Base-by-base conservation (phyloP, 2,797 vertebrate species). In the Coregonus sp. region DNA sequence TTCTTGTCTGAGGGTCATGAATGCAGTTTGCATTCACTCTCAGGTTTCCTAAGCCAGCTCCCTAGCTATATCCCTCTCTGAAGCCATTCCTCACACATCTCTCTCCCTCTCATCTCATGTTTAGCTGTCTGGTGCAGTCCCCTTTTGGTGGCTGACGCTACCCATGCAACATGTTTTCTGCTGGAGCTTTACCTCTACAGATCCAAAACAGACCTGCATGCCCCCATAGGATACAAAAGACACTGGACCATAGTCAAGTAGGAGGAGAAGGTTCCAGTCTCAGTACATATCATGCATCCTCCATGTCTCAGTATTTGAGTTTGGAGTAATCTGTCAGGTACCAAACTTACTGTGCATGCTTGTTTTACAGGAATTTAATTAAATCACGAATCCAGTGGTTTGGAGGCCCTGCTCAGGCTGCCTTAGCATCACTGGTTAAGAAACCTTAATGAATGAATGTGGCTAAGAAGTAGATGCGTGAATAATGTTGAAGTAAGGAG, bases 1-100 rank as follows among this genome's bases (percentile, higher is more conserved):
- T 93, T 93, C 89, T 93, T 89, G 81, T 91, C 78, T 54, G 68
- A 75, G 85, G 70, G 82, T 88, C 80, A 87, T 86, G 75, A 79
- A 74, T 59, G 80, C 85, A 68, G 78, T 78, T 72, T 73, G 33
- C 69, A 66, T 3, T 33, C 1, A 76, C 50, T 85, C 85, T 90
- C 79, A n/a, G 69, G 79, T 93, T 92, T 89, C 91, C 69, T 11
- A 50, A 72, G 59, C 68, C 70, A 40, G 47, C 56, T 47, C 79
- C 68, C 52, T 69, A 63, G 78, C 61, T n/a, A 25, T 25, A 14
- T 9, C 15, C 29, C 70, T 4, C 37, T 70, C 68, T 51, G 2
- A 18, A 61, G 18, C 40, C 12, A 0, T 14, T 70, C 65, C 56
- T 25, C 7, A 61, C 14, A 29, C 56, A 33, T 33, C 31, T 33